Evolutionary conservation across 1,140 invertebrate genomes (phyloP), one percentile per base, ranked within the genome.

Genomic region (Cephus cinctus): DNA sequence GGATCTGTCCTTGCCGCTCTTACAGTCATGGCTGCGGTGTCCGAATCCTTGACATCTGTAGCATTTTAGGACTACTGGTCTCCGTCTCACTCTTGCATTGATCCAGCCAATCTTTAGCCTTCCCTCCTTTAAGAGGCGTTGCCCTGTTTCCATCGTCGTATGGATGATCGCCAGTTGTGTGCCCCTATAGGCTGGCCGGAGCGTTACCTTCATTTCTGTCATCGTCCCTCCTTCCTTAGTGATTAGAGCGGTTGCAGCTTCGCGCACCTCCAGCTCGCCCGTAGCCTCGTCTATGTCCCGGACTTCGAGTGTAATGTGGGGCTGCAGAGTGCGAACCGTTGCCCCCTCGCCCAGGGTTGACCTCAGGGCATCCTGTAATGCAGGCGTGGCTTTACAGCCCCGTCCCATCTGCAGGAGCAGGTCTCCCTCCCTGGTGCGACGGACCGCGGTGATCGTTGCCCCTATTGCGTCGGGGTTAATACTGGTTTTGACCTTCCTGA

Each of bases 41-140:
- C 32, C 44, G 19, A 36, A 46, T 9, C 34, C 44, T 4, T 25
- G 34, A 20, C 43, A 45, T 15, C 15, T 45, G 43, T 5, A 45
- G 19, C 43, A 34, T 12, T 31, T 5, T 2, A 2, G 12, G 16
- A 45, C 19, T 2, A 4, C 3, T 11, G n/a, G 2, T 31, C 49
- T 44, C n/a, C 31, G 25, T n/a, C n/a, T 27, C 6, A 27, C n/a
- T 6, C 25, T 27, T 8, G 6, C 25, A 8, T 27, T 27, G n/a
- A 27, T 27, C 25, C 6, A 6, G 6, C n/a, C 6, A 27, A 27
- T 27, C 6, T n/a, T 27, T 27, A 6, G 6, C 25, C n/a, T 27
- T 27, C 25, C 25, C n/a, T 27, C 25, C n/a, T 8, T 8, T 27
- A 6, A 27, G n/a, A 27, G 6, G 6, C 6, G 25, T 8, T 8